Conservation (phyloP, 2,888 invertebrate species). For the Sylvicola fuscatus region DNA sequence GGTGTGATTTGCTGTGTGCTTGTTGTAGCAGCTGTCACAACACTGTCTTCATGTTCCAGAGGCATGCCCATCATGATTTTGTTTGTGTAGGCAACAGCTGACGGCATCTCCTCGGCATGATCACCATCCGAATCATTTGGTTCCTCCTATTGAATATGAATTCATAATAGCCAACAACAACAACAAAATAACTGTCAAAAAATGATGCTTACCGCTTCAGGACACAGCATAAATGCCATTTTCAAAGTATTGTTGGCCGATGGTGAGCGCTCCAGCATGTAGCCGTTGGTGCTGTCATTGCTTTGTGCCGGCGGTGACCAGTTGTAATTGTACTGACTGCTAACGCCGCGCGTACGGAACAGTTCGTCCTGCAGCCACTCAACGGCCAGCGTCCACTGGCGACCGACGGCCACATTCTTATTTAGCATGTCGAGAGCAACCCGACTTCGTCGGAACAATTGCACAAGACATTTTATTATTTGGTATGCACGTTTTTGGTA, state of each 20-base stretch:
- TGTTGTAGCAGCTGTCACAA: too few relatives aligned
- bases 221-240: slow-evolving; percentile 53
- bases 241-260: slow-evolving; percentile 79
- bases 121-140: slow-evolving; percentile 24
- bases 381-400: slow-evolving; percentile 75
- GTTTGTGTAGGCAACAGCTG: too few relatives aligned
- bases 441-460: slow-evolving; percentile 69
- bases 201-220: slow-evolving; percentile 40
- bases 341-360: slow-evolving; percentile 29
- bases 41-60: too few relatives aligned
- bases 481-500: slow-evolving; percentile 95
- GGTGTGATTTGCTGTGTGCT: too few relatives aligned
- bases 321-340: slow-evolving; percentile 56
- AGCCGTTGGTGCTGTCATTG: slow-evolving; percentile 88
- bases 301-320: slow-evolving; percentile 92
- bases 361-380: slow-evolving; percentile 92
- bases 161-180: not conserved
- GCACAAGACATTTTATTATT: slow-evolving; percentile 88
- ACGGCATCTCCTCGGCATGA: slow-evolving; percentile 3
- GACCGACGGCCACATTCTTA: slow-evolving; percentile 53
- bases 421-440: slow-evolving; percentile 62
- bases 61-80: too few relatives aligned
- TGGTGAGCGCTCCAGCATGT: slow-evolving; percentile 82
- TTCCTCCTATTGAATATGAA: slow-evolving; percentile 25
- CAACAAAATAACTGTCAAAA: slow-evolving; percentile 5